Evolutionary conservation across 2,888 invertebrate genomes (phyloP).

Genomic region (Pterostichus niger): DNA sequence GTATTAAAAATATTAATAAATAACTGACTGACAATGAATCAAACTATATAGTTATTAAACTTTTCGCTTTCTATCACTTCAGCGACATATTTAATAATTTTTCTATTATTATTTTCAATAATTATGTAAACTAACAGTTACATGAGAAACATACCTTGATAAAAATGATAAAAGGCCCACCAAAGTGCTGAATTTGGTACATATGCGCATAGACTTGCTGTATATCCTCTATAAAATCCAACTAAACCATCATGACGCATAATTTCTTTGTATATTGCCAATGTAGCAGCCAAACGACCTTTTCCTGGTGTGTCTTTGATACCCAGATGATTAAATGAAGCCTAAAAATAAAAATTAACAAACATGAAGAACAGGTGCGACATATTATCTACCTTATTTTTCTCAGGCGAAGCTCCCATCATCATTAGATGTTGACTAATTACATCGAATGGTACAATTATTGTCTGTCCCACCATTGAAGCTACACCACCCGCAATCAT

Average conservation of each 20-base stretch:
- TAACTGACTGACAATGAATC: neutral
- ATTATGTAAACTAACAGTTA: constrained; percentile 23
- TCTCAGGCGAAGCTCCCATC: constrained; percentile 80
- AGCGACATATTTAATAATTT: too few relatives aligned
- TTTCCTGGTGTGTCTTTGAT: constrained; percentile 82
- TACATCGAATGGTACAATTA: constrained; percentile 97
- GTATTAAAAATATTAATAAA: neutral
- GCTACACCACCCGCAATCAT: constrained; percentile 94
- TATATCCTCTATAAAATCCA: constrained; percentile 96
- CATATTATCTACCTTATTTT: constrained; percentile 71
- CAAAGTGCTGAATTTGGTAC: constrained; percentile 98
- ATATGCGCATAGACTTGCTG: constrained; percentile 94
- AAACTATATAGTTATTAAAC: neutral
- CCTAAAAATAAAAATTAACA: constrained; percentile 34
- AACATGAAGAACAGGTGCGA: neutral
- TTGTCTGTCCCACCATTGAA: constrained; percentile 95
- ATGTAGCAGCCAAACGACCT: constrained; percentile 84
- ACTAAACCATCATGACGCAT: constrained; percentile 88
- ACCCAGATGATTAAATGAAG: constrained; percentile 86
- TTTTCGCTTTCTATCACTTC: too few relatives aligned
- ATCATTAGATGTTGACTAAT: constrained; percentile 98
- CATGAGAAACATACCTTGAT: constrained; percentile 86
- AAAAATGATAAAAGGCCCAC: constrained; percentile 97
- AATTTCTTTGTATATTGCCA: constrained; percentile 88
- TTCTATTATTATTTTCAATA: neutral